Evolutionary conservation across 2,888 invertebrate genomes (phyloP), one percentile per base, ranked within the genome.

Genomic region (Scaptomyza polygonia): DNA sequence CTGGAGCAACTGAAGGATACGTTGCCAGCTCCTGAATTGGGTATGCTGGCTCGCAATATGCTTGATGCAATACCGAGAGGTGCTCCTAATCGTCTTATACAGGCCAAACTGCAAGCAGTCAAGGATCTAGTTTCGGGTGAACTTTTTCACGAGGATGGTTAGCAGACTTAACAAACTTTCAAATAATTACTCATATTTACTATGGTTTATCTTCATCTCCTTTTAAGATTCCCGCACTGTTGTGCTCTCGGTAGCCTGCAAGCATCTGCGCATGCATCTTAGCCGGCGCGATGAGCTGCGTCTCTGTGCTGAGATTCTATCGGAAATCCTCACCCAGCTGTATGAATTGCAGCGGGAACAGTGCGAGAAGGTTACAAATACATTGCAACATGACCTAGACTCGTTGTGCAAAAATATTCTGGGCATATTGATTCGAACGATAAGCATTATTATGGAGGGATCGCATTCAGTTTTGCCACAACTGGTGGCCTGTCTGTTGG

Each of bases 391-490:
- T 43, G 97, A 97, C 87, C 94, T 97, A 3, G 97, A 97, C 82
- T 96, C 96, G 0, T 92, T 98, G 5, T 96, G 96, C 88, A 92
- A 96, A 67, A 95, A 95, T 64, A 94, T 96, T 5, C 91, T 98
- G 62, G 97, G 97, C 83, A 96, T 97, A 64, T 93, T 98, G 5
- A 96, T 98, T 45, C 96, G 97, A 89, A 96, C 97, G 0, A 96
- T 97, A 5, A 92, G 97, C 69, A 95, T 96, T 73, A 94, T 97
- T 27, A 95, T 97, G 83, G 96, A 97, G 69, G 95, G 96, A 32
- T 95, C 95, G 21, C 94, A 95, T 5, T 93, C 95, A 0, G 94
- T 96, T 12, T 72, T 92, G 16, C 89, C 97, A 3, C 95, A 96
- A 75, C 93, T 98, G 90, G 97, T 98, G 11, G 96, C 97, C 0